These are phyloP conservation scores for Luperina testacea DNA, from an alignment of 2,888 invertebrate genomes.

Conservation along the genomic window DNA sequence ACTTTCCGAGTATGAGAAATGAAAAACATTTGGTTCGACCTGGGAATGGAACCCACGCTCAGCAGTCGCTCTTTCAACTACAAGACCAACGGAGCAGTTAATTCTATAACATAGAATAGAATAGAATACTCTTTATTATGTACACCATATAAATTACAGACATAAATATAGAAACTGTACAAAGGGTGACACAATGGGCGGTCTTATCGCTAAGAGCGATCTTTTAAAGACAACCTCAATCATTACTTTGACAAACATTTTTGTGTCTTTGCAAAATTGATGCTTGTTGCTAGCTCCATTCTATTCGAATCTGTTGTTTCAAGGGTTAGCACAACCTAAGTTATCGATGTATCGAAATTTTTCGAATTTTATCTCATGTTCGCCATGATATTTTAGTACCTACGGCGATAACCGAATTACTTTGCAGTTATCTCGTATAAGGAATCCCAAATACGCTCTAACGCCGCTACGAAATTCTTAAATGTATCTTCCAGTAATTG, in stretches of 20 bases:
- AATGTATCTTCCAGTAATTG: background rate
- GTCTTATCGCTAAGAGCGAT: too few relatives aligned
- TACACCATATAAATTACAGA: too few relatives aligned
- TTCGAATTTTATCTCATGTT: conserved; percentile 16
- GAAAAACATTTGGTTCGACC: background rate
- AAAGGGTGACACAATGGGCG: too few relatives aligned
- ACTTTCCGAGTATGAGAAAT: too few relatives aligned
- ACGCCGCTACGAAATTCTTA: conserved; percentile 2
- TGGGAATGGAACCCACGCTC: background rate
- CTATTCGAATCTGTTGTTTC: background rate
- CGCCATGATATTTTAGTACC: conserved; percentile 39
- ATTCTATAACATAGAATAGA: background rate
- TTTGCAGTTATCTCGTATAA: conserved; percentile 15
- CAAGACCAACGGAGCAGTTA: background rate
- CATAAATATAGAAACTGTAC: too few relatives aligned
- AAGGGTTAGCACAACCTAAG: background rate
- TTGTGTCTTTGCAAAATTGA: background rate
- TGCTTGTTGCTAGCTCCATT: background rate
- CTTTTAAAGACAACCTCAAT: too few relatives aligned
- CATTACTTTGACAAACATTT: background rate
- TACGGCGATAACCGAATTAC: conserved; percentile 16
- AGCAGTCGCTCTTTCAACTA: background rate
- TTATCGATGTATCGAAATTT: conserved; percentile 12
- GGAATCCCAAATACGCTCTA: conserved; percentile 16
- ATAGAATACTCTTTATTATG: too few relatives aligned